Evolutionary conservation across 1,140 invertebrate species (phyloP).

Genomic region (Matsumurasca onukii): DNA sequence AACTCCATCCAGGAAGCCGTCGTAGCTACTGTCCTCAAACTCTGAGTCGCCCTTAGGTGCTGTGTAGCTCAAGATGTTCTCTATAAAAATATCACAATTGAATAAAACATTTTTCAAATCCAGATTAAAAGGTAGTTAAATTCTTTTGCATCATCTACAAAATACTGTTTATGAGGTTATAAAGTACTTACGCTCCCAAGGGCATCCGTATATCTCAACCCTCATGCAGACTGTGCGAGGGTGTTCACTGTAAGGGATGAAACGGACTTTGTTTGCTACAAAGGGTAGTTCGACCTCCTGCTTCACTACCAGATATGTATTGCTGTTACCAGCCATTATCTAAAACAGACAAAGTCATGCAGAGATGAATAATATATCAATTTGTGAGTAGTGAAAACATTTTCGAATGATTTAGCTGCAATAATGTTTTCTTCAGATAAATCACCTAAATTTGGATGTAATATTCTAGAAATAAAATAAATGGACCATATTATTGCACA

Average conservation of each 20-base stretch:
- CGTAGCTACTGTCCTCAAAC: slow-evolving; percentile 62
- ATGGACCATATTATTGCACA: no score
- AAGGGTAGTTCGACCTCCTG: slow-evolving; percentile 79
- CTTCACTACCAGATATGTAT: slow-evolving; percentile 80
- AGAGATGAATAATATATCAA: neutral
- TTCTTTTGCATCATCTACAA: no score
- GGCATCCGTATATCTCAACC: slow-evolving; percentile 86
- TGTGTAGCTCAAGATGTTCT: slow-evolving; percentile 62
- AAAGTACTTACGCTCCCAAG: slow-evolving; percentile 57
- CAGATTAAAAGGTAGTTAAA: neutral
- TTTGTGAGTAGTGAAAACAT: neutral
- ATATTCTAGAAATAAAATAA: neutral
- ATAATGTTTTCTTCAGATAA: neutral
- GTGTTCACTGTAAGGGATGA: slow-evolving; percentile 86
- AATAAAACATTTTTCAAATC: neutral
- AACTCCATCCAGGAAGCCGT: slow-evolving; percentile 54
- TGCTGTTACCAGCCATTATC: slow-evolving; percentile 83
- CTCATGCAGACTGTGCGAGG: slow-evolving; percentile 90
- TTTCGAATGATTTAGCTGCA: neutral
- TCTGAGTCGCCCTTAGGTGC: slow-evolving; percentile 57
- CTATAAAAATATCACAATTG: slow-evolving; percentile 42
- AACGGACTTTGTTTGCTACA: slow-evolving; percentile 80
- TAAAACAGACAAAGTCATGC: slow-evolving; percentile 59
- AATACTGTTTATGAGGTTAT: no score
- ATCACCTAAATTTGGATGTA: neutral